A percentile compares a stretch with the other conserved stretches of the same genome.
phyloP scores from a whole-genome alignment of 2,888 invertebrate species.

The Abscondita cerata region DNA sequence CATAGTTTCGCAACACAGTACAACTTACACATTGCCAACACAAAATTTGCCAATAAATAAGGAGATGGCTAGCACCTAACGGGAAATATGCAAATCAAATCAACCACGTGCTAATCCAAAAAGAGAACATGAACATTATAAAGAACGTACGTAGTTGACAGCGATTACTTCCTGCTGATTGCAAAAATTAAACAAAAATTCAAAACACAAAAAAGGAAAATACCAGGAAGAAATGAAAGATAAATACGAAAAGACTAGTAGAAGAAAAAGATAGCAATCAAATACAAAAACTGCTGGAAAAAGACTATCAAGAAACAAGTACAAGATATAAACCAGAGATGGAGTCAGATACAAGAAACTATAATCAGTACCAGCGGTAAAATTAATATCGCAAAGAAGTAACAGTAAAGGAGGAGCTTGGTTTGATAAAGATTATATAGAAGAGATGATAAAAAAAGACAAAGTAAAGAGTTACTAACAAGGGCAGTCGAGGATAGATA shows the following conservation, averaged over 20 bases:
- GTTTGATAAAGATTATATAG: not conserved
- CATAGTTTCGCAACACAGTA: not conserved
- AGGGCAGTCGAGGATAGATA: not conserved
- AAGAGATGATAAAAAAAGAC: not conserved
- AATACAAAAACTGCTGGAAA: not conserved
- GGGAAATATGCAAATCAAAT: conserved; percentile 25
- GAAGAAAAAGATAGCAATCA: not conserved
- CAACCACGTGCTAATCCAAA: conserved; percentile 26
- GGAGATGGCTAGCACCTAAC: conserved; percentile 21
- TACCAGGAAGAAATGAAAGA: not conserved
- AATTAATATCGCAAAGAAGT: not conserved
- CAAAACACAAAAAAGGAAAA: not conserved
- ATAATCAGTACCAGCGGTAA: too few relatives aligned
- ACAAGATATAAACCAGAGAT: not conserved
- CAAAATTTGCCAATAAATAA: conserved; percentile 10
- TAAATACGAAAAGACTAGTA: not conserved
- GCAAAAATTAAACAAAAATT: not conserved
- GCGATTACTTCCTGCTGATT: too few relatives aligned
- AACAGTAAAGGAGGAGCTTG: too few relatives aligned
- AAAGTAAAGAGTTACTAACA: not conserved
- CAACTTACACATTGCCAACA: not conserved
- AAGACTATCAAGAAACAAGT: not conserved
- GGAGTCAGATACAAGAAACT: not conserved
- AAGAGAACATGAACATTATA: not conserved
- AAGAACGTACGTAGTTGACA: not conserved